Evolutionary conservation across 2,113 vertebrate genomes (phyloP), one percentile per base, ranked within the genome.

Genomic region (Raja brachyura): DNA sequence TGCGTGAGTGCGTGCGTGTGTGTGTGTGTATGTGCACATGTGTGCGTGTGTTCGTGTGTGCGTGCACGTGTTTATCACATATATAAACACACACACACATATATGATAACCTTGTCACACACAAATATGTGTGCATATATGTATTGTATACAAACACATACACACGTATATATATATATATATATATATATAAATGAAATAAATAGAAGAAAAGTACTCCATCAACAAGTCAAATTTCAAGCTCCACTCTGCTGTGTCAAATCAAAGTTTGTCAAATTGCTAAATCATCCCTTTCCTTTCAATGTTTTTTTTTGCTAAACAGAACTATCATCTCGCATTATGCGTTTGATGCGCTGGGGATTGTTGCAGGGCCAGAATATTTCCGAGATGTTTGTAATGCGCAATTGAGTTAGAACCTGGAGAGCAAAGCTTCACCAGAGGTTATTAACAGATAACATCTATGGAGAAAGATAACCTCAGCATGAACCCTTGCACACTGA

Each of bases 391-490:
- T 59, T 86, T 59, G 54, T 56, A 88, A 88, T 66, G 16, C 59
- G 63, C 83, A 88, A 88, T 88, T 88, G 83, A 63, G 25, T 61
- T n/a, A 63, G 56, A 86, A 95, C 95, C 95, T 94, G 93, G 95
- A 95, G 95, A 96, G 95, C 93, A 95, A 94, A 95, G 95, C 96
- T 96, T 96, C 94, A 95, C 95, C 95, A 95, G 94, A 95, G 96
- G 96, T 96, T 97, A 97, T 97, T 96, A 97, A 97, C 96, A 96
- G 96, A 97, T 97, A 97, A 97, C 97, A 96, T 96, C 96, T 96
- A 96, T 96, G 94, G 96, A 96, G 96, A 95, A 48, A 94, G 96
- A 95, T 96, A 97, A 96, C 96, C 96, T 96, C 96, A 96, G 97
- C 96, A 96, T 97, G 96, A 97, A 97, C 96, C 96, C 96, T 97